Percentiles rank a stretch among this genome's conserved stretches.
Evolutionary conservation across 2,888 invertebrate species (phyloP).

Genomic region (Gasteruption jaculator): DNA sequence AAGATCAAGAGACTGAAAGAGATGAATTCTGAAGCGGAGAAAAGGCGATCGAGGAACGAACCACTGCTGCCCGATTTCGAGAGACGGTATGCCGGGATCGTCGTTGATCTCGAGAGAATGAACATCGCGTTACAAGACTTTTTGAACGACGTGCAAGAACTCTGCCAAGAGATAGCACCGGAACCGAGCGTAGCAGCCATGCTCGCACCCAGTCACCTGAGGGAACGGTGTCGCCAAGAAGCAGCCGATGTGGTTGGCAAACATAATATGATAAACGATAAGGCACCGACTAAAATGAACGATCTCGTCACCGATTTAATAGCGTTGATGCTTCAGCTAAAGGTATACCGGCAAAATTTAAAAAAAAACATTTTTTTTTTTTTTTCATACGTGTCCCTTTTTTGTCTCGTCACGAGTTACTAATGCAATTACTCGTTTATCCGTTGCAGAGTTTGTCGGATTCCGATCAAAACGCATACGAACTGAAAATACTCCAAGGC

Average conservation of each 20-base stretch:
- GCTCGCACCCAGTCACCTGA: slow-evolving; percentile 81
- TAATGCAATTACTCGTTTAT: not conserved
- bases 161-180: slow-evolving; percentile 81
- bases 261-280: slow-evolving; percentile 61
- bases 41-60: slow-evolving; percentile 74
- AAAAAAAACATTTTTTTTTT: slow-evolving; percentile 3
- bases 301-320: slow-evolving; percentile 83
- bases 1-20: slow-evolving; percentile 77
- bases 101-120: slow-evolving; percentile 86
- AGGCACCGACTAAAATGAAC: slow-evolving; percentile 62
- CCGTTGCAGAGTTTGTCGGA: slow-evolving; percentile 61
- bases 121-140: slow-evolving; percentile 84
- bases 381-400: slow-evolving; percentile 2
- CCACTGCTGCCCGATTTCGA: slow-evolving; percentile 84
- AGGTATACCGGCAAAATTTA: slow-evolving; percentile 51
- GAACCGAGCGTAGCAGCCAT: slow-evolving; percentile 83
- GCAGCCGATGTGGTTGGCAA: slow-evolving; percentile 76
- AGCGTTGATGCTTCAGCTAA: slow-evolving; percentile 84
- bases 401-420: not conserved
- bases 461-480: slow-evolving; percentile 84
- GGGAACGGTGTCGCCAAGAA: slow-evolving; percentile 83
- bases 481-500: slow-evolving; percentile 84
- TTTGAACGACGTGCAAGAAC: slow-evolving; percentile 78
- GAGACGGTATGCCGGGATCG: slow-evolving; percentile 79
- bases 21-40: slow-evolving; percentile 89